Conservation (phyloP, 2,113 vertebrate species). For the Boulengeromyrus knoepffleri region DNA sequence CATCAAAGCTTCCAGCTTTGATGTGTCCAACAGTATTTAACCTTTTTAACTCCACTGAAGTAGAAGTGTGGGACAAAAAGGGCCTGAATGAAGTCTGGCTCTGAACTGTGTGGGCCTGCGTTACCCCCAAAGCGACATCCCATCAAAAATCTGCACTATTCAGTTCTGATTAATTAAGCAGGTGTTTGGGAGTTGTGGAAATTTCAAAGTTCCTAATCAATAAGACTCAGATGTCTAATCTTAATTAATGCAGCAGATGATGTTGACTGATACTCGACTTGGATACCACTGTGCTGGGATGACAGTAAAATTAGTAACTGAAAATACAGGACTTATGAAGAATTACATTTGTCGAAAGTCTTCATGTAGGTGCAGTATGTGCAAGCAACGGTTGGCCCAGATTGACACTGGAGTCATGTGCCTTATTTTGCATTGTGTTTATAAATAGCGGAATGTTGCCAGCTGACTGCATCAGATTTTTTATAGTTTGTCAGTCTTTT, state of each 20-base stretch:
- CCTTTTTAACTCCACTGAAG: conserved; percentile 15
- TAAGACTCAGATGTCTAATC: not conserved
- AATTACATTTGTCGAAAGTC: not conserved
- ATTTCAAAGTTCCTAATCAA: not conserved
- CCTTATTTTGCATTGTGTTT: not conserved
- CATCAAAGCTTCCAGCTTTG: conserved; percentile 1
- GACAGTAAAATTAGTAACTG: not conserved
- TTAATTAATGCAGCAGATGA: not conserved
- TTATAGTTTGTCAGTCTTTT: not conserved
- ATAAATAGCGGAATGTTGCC: not conserved
- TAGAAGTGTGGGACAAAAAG: conserved; percentile 12
- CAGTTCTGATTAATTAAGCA: conserved; percentile 9
- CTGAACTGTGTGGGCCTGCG: not conserved
- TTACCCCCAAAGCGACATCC: not conserved
- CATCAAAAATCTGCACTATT: conserved; percentile 3
- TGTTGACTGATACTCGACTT: not conserved
- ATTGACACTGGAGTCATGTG: not conserved
- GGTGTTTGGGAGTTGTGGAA: not conserved
- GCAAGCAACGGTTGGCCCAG: not conserved
- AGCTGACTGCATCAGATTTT: not conserved
- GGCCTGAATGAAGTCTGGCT: not conserved
- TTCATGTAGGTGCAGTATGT: not conserved
- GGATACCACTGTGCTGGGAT: not conserved
- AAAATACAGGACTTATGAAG: not conserved
- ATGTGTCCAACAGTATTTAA: conserved; percentile 21